Base-by-base conservation (phyloP, 2,888 invertebrate species). In the Cryptus armator region DNA sequence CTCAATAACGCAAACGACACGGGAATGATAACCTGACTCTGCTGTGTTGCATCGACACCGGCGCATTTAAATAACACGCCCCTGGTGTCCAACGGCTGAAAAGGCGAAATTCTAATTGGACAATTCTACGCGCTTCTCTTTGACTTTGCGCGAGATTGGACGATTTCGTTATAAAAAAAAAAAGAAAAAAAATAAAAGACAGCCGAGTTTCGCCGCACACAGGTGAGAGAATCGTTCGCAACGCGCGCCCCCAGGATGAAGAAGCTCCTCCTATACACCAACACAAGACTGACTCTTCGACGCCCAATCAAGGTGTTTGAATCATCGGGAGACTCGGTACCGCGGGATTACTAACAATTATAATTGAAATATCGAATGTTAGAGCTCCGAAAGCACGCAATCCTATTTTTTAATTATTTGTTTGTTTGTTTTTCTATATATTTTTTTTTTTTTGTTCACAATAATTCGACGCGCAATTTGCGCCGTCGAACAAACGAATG, bases 251-350 rank as follows among this genome's bases (percentile, higher is more conserved):
- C n/a, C 5, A 67, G 44, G 67, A 56, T 19, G 56, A 56, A 56
- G 56, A 19, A 12, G 56, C 56, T 56, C 56, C 56, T 12, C 71
- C 75, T 72, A 24, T 32, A 79, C 19, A 74, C 68, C 77, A 68
- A 81, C 80, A 72, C 85, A 85, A 85, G 85, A 85, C 85, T 85
- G 85, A 85, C 85, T 85, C 85, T 85, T 85, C 85, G 79, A 79
- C 75, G 75, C 62, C 75, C 56, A 37, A 16, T 37, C 48, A 64
- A 14, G 32, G 24, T 59, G 19, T 82, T 66, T 59, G 77, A 76
- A 59, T 67, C 51, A 9, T 37, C 66, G 12, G 43, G 37, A 32
- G 44, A 80, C 29, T 64, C 29, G 14, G 59, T 37, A 59, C 19
- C 24, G 32, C 29, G n/a, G 24, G 29, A 32, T 64, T 37, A 37